A percentile compares a stretch with the other conserved stretches of the same genome.
Evolutionary conservation across 2,797 vertebrate species (phyloP).

Genomic region (Eutrigla gurnardus): DNA sequence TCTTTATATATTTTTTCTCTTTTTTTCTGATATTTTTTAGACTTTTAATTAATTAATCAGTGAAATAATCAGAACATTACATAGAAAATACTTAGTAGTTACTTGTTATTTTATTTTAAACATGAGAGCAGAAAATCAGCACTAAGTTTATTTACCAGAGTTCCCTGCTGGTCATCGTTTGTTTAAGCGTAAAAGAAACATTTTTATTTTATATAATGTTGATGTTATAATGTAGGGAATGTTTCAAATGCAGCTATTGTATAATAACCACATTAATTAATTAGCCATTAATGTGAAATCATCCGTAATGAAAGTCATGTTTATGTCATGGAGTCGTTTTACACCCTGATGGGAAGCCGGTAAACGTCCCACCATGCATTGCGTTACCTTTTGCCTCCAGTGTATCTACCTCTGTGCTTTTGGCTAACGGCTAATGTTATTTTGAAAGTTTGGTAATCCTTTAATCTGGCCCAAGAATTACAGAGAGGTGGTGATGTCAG

Average conservation of each 20-base stretch:
- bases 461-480: conserved; percentile 81
- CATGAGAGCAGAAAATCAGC: too few species aligned
- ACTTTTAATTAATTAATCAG: background rate
- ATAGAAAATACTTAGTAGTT: background rate
- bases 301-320: background rate
- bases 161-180: background rate
- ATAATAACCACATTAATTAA: background rate
- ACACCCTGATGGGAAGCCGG: background rate
- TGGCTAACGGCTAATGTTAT: conserved; percentile 55
- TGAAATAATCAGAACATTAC: background rate
- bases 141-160: background rate
- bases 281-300: background rate
- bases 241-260: background rate
- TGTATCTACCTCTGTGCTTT: conserved; percentile 40
- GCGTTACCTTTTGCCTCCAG: conserved; percentile 12
- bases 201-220: background rate
- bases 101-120: background rate
- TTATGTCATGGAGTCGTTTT: background rate
- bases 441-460: conserved; percentile 80
- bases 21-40: too few species aligned
- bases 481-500: conserved; percentile 83
- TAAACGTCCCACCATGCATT: background rate
- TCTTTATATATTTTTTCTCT: background rate
- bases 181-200: background rate
- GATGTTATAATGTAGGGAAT: background rate